Conservation (phyloP, 2,113 vertebrate genomes). For the Telmatochromis bifrenatus region DNA sequence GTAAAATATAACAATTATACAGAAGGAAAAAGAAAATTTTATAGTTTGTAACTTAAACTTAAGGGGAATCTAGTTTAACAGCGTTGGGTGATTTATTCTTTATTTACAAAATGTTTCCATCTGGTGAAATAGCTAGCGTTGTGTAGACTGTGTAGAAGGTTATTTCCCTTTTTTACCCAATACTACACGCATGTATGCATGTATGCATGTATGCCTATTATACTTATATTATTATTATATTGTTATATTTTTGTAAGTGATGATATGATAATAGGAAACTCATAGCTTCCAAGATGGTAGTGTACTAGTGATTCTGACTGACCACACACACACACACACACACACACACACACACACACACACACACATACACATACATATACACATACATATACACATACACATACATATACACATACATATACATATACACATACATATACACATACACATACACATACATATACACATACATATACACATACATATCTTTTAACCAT, state of each 20-base stretch:
- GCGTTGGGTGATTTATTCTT: background rate
- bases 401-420: rapidly evolving
- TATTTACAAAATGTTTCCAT: background rate
- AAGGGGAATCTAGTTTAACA: background rate
- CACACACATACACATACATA: too few species aligned
- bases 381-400: too few species aligned
- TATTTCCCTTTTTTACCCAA: background rate
- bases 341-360: rapidly evolving
- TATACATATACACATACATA: too few species aligned
- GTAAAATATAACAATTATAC: background rate
- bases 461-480: too few species aligned
- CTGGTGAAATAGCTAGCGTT: background rate
- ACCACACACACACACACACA: background rate
- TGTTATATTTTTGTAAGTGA: background rate
- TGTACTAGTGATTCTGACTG: background rate
- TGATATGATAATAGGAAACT: background rate
- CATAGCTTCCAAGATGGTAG: background rate
- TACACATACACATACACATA: too few species aligned
- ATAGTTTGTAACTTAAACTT: background rate
- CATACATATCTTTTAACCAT: too few species aligned
- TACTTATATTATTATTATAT: background rate
- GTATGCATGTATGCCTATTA: background rate
- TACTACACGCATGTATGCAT: background rate
- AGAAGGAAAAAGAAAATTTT: background rate
- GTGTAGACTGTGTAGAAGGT: background rate